A percentile compares a stretch with the other conserved stretches of the same genome.
phyloP scores from a whole-genome alignment of 2,113 vertebrate species.

The Ageneiosus marmoratus region DNA sequence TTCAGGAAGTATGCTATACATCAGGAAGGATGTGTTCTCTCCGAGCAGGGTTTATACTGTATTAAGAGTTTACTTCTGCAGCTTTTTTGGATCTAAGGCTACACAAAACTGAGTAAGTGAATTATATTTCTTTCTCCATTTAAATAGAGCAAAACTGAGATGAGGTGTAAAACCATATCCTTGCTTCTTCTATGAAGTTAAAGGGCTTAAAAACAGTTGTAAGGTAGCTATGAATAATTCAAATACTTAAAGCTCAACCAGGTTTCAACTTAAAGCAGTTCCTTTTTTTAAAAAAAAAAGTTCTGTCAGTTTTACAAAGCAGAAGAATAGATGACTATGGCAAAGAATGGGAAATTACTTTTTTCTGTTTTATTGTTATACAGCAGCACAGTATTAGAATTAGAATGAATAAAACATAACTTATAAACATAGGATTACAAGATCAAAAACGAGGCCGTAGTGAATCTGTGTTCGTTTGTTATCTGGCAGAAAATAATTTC shows the following conservation, averaged over 20 bases:
- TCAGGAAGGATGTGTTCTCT: not conserved
- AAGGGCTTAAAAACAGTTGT: slow-evolving; percentile 45
- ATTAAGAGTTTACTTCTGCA: slow-evolving; percentile 29
- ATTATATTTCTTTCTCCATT: slow-evolving; percentile 1
- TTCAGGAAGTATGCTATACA: too few species aligned
- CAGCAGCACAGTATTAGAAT: slow-evolving; percentile 15
- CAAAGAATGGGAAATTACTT: slow-evolving; percentile 42
- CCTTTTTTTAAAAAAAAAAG: slow-evolving; percentile 7
- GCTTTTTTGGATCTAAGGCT: slow-evolving; percentile 3
- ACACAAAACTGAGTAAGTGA: slow-evolving; percentile 7
- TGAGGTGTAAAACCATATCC: slow-evolving; percentile 20
- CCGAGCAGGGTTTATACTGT: slow-evolving; percentile 21
- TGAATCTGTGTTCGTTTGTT: not conserved
- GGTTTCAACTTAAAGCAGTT: slow-evolving; percentile 29
- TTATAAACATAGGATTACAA: slow-evolving; percentile 17
- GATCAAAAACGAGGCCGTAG: slow-evolving; percentile 2
- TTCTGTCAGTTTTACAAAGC: slow-evolving; percentile 28
- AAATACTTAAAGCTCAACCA: slow-evolving; percentile 18
- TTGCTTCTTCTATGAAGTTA: slow-evolving; percentile 27
- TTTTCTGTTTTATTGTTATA: slow-evolving; percentile 23
- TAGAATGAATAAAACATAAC: slow-evolving; percentile 43
- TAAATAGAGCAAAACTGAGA: slow-evolving; percentile 38
- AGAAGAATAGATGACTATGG: slow-evolving; percentile 33
- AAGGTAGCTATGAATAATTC: slow-evolving; percentile 46
- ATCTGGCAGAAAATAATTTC: slow-evolving; percentile 13